Evolutionary conservation across 2,113 vertebrate species (phyloP).

Genomic region (Naja naja): DNA sequence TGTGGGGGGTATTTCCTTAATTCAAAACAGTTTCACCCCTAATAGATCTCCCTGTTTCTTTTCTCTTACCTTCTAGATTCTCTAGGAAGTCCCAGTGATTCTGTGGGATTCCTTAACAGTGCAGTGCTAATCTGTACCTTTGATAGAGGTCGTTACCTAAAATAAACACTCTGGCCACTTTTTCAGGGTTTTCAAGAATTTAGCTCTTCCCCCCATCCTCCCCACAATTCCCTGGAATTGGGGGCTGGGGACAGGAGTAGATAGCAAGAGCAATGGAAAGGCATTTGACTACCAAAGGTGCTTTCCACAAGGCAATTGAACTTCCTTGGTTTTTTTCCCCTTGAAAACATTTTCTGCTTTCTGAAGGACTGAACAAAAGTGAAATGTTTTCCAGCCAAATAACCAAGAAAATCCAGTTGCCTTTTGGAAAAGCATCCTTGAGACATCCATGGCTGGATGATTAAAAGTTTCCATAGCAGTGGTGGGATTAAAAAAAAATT

Average conservation of each 20-base stretch:
- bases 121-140: neutral
- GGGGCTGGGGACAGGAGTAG: neutral
- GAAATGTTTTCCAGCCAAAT: neutral
- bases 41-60: neutral
- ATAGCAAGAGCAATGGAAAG: neutral
- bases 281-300: neutral
- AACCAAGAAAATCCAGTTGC: too few relatives aligned
- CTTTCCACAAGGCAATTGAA: neutral
- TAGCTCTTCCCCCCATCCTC: neutral
- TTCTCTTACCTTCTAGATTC: neutral
- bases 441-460: too few relatives aligned
- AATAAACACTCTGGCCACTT: neutral
- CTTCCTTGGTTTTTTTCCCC: too few relatives aligned
- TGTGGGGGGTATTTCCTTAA: neutral
- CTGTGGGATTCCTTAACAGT: neutral
- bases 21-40: neutral
- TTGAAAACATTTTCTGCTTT: too few relatives aligned
- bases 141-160: neutral
- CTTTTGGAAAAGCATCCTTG: too few relatives aligned
- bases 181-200: neutral
- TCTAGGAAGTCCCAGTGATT: neutral
- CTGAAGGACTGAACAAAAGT: neutral
- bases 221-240: neutral
- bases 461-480: too few relatives aligned
- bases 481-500: too few relatives aligned